Evolutionary conservation across 2,888 invertebrate genomes (phyloP).

Genomic region (Nysson spinosus): DNA sequence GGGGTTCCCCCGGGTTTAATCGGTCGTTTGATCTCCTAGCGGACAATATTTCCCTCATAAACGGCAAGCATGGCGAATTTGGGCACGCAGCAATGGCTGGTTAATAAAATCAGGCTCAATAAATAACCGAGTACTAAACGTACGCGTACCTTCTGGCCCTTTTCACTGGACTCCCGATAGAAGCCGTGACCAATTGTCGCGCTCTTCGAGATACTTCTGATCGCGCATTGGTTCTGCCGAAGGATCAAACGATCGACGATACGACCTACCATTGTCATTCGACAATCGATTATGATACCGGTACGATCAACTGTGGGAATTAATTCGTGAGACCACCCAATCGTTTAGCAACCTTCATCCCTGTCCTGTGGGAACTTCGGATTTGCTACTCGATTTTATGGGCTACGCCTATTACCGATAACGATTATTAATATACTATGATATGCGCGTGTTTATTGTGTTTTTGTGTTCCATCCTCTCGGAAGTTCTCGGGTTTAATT

Average conservation of each 20-base stretch:
- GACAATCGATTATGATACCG: conserved; percentile 51
- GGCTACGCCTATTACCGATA: too few species aligned
- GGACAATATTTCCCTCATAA: conserved; percentile 61
- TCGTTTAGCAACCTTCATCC: background rate
- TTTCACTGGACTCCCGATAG: conserved; percentile 12
- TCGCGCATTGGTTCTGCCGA: too few species aligned
- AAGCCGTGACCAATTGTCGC: conserved; percentile 36
- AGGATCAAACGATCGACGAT: too few species aligned
- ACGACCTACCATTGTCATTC: conserved; percentile 21
- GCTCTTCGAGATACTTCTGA: conserved; percentile 1
- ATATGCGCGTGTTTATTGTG: too few species aligned
- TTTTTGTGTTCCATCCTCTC: too few species aligned
- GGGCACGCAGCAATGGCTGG: too few species aligned
- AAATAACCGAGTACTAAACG: conserved; percentile 49
- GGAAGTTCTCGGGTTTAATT: too few species aligned
- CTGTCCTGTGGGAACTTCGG: conserved; percentile 22
- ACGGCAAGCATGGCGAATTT: conserved; percentile 54
- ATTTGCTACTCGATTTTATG: too few species aligned
- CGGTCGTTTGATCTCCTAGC: conserved; percentile 58
- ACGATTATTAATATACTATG: too few species aligned
- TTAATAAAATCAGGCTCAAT: conserved; percentile 47
- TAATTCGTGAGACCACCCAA: conserved; percentile 31
- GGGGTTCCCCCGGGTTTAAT: conserved; percentile 57
- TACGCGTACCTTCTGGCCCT: too few species aligned
- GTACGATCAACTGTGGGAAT: conserved; percentile 54